These are phyloP conservation scores for Pterois miles DNA, from an alignment of 2,797 vertebrate genomes.

Conservation along the genomic window DNA sequence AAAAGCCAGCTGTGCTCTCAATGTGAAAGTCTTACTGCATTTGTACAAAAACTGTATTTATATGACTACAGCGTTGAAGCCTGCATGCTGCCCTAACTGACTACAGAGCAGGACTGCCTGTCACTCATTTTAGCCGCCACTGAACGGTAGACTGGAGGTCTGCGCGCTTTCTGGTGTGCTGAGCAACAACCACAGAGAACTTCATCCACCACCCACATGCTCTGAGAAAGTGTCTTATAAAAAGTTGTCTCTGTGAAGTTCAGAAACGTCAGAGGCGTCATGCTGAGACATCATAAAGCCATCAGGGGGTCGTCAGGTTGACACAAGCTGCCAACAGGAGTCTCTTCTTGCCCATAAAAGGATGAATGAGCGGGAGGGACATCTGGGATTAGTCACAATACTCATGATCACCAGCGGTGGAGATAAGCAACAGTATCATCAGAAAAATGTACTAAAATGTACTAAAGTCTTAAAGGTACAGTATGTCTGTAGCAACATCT, in stretches of 20 bases:
- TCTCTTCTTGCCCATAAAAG: slow-evolving; percentile 62
- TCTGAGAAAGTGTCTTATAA: background rate
- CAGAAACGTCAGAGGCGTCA: slow-evolving; percentile 21
- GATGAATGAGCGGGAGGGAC: slow-evolving; percentile 59
- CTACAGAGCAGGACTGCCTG: background rate
- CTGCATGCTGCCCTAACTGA: slow-evolving; percentile 1
- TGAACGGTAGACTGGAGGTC: background rate
- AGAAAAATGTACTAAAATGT: too few species aligned
- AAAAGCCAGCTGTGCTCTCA: background rate
- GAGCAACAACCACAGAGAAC: slow-evolving; percentile 3
- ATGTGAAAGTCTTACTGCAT: background rate
- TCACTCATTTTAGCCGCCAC: background rate
- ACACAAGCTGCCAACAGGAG: slow-evolving; percentile 54
- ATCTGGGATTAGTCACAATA: slow-evolving; percentile 44
- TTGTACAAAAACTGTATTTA: background rate
- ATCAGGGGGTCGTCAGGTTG: slow-evolving; percentile 46
- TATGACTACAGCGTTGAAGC: background rate
- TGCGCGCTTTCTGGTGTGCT: slow-evolving; percentile 10
- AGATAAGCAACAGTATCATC: too few species aligned
- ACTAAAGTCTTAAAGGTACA: too few species aligned
- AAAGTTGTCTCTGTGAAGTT: slow-evolving; percentile 23
- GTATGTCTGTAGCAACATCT: too few species aligned
- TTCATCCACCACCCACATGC: slow-evolving; percentile 13
- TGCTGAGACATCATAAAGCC: slow-evolving; percentile 44
- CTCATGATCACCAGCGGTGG: slow-evolving; percentile 1